Percentiles rank a stretch among this genome's conserved stretches.
These are phyloP conservation scores for Rotaria socialis DNA, from an alignment of 2,888 invertebrate genomes.

Conservation along the genomic window DNA sequence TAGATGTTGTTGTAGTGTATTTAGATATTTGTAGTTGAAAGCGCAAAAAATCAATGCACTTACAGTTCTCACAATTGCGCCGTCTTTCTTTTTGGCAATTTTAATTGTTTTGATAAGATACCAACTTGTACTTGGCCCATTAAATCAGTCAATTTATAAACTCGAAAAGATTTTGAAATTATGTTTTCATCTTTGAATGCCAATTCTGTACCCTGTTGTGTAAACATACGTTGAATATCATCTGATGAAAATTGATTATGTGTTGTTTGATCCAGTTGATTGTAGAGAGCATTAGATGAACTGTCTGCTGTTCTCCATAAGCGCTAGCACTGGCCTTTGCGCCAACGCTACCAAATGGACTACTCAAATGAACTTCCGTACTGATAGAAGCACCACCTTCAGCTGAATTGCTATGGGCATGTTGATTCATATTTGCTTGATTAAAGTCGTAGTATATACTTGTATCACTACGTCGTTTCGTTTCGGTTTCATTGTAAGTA, in stretches of 20 bases:
- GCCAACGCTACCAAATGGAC: neutral
- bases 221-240: neutral
- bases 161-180: neutral
- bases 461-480: neutral
- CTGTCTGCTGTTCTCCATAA: neutral
- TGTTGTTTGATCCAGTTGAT: neutral
- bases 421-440: neutral
- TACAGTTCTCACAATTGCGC: neutral
- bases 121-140: neutral
- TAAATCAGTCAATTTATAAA: neutral
- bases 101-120: neutral
- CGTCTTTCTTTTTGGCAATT: neutral
- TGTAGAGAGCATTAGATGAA: neutral
- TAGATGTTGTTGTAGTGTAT: neutral
- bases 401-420: neutral
- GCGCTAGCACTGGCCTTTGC: neutral
- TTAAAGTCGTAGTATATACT: neutral
- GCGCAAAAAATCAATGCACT: neutral
- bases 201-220: conserved; percentile 5
- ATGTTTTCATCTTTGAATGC: neutral
- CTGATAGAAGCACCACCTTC: neutral
- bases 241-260: neutral
- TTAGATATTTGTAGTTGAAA: neutral
- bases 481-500: neutral
- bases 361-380: neutral